Percentiles rank a stretch among this genome's conserved stretches.
phyloP scores from a whole-genome alignment of 2,797 vertebrate species.

The Bradypus variegatus region DNA sequence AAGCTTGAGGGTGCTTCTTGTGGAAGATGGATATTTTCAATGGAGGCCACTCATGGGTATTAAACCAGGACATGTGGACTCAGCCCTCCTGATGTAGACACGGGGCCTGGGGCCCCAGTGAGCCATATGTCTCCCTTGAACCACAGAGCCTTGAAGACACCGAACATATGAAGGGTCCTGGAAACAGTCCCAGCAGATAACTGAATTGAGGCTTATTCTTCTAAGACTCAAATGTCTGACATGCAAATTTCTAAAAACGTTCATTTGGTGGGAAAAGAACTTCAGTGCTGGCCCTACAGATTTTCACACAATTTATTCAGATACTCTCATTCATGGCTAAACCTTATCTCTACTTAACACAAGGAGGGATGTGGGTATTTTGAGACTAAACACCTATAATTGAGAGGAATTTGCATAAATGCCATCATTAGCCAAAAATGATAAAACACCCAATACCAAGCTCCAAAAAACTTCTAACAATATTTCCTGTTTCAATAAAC shows the following conservation, averaged over 20 bases:
- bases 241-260: not conserved
- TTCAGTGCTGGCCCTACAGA: not conserved
- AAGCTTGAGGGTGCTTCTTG: too few species aligned
- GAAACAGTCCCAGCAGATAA: not conserved
- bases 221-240: not conserved
- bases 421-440: not conserved
- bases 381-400: not conserved
- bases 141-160: not conserved
- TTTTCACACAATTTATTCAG: not conserved
- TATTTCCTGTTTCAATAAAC: not conserved
- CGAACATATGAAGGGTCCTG: not conserved
- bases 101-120: not conserved
- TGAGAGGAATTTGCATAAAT: not conserved
- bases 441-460: not conserved
- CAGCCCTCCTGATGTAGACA: not conserved
- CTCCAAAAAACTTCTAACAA: not conserved
- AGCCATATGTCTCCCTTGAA: not conserved
- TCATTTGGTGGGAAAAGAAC: not conserved
- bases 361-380: not conserved
- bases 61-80: not conserved
- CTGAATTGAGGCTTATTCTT: not conserved
- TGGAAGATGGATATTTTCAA: not conserved
- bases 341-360: not conserved
- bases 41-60: not conserved
- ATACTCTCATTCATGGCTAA: not conserved